Conservation (phyloP, 1,140 invertebrate genomes). For the Lepidurus couesii region DNA sequence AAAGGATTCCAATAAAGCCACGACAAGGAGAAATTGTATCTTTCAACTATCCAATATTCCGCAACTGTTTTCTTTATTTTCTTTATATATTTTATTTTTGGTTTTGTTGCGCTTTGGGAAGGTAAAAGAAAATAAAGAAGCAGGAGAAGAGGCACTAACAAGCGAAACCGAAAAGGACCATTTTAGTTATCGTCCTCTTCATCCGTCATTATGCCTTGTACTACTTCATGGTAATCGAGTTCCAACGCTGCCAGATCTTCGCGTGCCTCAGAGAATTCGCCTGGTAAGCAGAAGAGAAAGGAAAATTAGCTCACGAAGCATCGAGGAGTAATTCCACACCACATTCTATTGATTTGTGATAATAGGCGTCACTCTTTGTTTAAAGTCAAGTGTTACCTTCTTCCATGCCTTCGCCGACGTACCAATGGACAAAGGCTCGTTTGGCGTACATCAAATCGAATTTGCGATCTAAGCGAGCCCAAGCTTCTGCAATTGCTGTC, state of each 20-base stretch:
- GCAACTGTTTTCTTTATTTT: not conserved
- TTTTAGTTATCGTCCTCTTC: constrained; percentile 30
- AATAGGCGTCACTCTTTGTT: constrained; percentile 45
- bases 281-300: constrained; percentile 36
- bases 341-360: constrained; percentile 34
- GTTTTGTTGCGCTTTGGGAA: not conserved
- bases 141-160: not conserved
- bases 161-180: not conserved
- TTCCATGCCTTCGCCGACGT: constrained; percentile 50
- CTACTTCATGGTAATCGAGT: constrained; percentile 51
- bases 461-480: constrained; percentile 53
- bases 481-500: constrained; percentile 49
- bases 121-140: not conserved
- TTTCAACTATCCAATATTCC: not conserved
- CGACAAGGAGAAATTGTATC: constrained; percentile 1
- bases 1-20: constrained; percentile 12
- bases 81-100: not conserved
- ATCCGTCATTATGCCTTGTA: constrained; percentile 27
- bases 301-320: not conserved
- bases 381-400: constrained; percentile 41
- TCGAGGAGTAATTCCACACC: not conserved
- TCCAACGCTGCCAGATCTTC: constrained; percentile 52
- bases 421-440: constrained; percentile 47
- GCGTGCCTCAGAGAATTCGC: constrained; percentile 53
- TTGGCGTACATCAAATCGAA: constrained; percentile 49